These are phyloP conservation scores for Corticium candelabrum DNA, from an alignment of 37 sponge, comb jelly and placozoan species.

Conservation along the genomic window DNA sequence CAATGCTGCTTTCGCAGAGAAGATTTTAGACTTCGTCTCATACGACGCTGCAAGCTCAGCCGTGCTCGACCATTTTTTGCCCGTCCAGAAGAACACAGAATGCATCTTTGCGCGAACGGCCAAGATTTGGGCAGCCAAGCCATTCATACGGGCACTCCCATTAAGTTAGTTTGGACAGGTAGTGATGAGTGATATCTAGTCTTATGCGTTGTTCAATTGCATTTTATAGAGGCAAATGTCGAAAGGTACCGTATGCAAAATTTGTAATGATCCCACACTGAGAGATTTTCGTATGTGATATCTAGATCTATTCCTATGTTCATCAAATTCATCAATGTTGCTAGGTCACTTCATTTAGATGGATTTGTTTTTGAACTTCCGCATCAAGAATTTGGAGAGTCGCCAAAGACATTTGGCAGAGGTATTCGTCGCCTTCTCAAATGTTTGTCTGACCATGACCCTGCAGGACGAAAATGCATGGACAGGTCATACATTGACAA, in stretches of 20 bases:
- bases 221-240: not conserved
- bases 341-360: conserved; percentile 35
- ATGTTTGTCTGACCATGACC: conserved; percentile 43
- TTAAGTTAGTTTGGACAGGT: conserved; percentile 3
- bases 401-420: conserved; percentile 41
- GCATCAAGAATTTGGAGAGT: conserved; percentile 38
- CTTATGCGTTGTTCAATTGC: not conserved
- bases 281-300: not conserved
- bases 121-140: conserved; percentile 52
- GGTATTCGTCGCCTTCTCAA: conserved; percentile 51
- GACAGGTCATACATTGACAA: conserved; percentile 46
- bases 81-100: conserved; percentile 46
- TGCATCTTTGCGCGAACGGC: conserved; percentile 65
- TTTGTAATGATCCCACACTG: conserved; percentile 6
- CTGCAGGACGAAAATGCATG: conserved; percentile 61
- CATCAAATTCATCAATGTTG: conserved; percentile 54
- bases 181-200: not conserved
- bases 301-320: conserved; percentile 63
- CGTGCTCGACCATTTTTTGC: conserved; percentile 52
- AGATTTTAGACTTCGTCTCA: conserved; percentile 39
- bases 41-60: conserved; percentile 49
- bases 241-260: not conserved
- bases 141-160: conserved; percentile 32
- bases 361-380: conserved; percentile 77
- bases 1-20: conserved; percentile 31